These are phyloP conservation scores for Lepidurus arcticus DNA, from an alignment of 1,140 invertebrate species.

Conservation along the genomic window DNA sequence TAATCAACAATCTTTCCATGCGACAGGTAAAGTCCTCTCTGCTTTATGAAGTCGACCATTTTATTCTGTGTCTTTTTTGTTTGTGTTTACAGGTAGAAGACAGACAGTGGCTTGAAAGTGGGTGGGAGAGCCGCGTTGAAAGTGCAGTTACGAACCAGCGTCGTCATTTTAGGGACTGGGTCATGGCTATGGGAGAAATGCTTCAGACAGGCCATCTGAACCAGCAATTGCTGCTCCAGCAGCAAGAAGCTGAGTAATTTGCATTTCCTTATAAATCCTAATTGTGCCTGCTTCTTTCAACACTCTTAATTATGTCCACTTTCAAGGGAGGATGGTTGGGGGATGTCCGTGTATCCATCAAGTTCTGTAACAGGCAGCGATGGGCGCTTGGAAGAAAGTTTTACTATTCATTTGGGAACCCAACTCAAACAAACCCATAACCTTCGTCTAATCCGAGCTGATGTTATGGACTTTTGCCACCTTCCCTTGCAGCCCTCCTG, in stretches of 20 bases:
- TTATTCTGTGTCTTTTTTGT: neutral
- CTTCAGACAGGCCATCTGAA: conserved; percentile 33
- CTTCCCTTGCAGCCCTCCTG: conserved; percentile 15
- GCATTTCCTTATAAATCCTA: neutral
- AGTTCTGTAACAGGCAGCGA: conserved; percentile 41
- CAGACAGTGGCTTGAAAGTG: conserved; percentile 64
- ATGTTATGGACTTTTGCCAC: conserved; percentile 79
- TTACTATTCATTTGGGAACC: conserved; percentile 92
- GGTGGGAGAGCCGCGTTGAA: conserved; percentile 68
- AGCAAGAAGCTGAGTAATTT: conserved; percentile 19
- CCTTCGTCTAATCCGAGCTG: conserved; percentile 78
- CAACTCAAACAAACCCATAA: conserved; percentile 99
- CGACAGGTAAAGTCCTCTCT: conserved; percentile 46
- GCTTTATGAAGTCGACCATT: neutral
- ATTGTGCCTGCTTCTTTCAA: neutral
- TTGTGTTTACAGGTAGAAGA: conserved; percentile 56
- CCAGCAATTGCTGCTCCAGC: conserved; percentile 17
- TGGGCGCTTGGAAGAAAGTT: conserved; percentile 77
- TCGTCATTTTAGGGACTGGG: conserved; percentile 69
- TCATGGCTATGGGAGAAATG: conserved; percentile 49
- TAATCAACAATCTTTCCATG: conserved; percentile 69
- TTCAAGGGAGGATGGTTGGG: conserved; percentile 35
- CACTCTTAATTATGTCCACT: neutral
- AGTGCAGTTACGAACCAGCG: conserved; percentile 66
- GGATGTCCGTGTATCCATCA: conserved; percentile 40